phyloP scores from a whole-genome alignment of 2,113 vertebrate genomes.

The Charina bottae region DNA sequence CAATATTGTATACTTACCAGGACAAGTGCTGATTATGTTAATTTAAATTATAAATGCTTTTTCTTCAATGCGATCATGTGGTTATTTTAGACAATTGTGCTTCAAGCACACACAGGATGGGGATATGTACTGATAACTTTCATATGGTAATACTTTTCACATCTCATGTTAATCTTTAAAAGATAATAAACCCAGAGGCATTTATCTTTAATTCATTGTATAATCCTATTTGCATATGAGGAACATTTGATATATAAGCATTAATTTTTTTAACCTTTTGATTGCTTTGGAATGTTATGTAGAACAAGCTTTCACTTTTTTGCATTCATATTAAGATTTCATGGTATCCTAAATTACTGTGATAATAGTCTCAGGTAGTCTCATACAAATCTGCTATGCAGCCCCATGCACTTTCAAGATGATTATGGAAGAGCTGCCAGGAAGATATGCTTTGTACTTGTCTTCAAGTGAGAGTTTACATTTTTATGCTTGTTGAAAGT shows the following conservation, averaged over 20 bases:
- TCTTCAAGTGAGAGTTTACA: not conserved
- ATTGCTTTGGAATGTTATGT: constrained; percentile 31
- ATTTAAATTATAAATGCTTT: constrained; percentile 74
- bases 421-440: not conserved
- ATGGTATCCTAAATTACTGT: constrained; percentile 22
- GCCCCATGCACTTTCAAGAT: not conserved
- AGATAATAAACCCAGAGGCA: constrained; percentile 36
- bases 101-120: constrained; percentile 55
- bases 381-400: not conserved
- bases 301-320: constrained; percentile 28
- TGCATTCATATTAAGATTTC: not conserved
- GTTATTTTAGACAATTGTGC: constrained; percentile 67
- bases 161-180: constrained; percentile 55
- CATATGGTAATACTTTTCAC: constrained; percentile 51
- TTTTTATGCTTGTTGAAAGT: not conserved
- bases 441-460: not conserved
- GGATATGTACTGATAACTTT: constrained; percentile 59
- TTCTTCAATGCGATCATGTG: constrained; percentile 58
- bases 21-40: constrained; percentile 72
- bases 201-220: constrained; percentile 63
- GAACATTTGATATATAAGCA: constrained; percentile 35
- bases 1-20: constrained; percentile 71
- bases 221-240: constrained; percentile 60
- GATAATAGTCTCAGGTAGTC: not conserved
- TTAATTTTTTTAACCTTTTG: constrained; percentile 51